phyloP scores from a whole-genome alignment of 2,888 invertebrate genomes.

The Cyclophora albipunctata region DNA sequence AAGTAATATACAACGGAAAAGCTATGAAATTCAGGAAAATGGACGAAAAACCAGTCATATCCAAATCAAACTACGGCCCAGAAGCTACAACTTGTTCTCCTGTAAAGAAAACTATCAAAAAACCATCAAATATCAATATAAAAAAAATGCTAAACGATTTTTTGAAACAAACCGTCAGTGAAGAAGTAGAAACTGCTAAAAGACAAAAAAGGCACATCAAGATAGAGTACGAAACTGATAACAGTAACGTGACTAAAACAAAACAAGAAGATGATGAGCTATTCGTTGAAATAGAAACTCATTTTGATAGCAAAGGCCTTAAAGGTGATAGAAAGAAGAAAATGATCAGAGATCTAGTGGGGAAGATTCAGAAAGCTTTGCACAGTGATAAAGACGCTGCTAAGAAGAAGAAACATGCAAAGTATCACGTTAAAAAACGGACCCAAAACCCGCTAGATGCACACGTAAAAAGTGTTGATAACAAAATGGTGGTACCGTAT shows the following conservation, averaged over 20 bases:
- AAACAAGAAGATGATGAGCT: conserved; percentile 47
- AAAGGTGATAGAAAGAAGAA: conserved; percentile 57
- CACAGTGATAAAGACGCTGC: conserved; percentile 29
- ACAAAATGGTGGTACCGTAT: conserved; percentile 1
- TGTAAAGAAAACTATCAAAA: conserved; percentile 1
- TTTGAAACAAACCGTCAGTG: conserved; percentile 20
- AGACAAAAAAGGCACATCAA: conserved; percentile 50
- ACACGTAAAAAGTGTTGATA: conserved; percentile 2
- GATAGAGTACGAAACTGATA: conserved; percentile 29
- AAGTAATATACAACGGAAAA: conserved; percentile 52
- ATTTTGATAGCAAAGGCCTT: conserved; percentile 53
- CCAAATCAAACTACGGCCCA: too few species aligned
- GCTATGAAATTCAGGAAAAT: conserved; percentile 30
- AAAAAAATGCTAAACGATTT: conserved; percentile 34
- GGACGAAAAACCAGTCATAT: conserved; percentile 1
- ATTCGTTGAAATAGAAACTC: conserved; percentile 65
- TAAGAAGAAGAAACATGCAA: conserved; percentile 26
- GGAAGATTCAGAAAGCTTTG: conserved; percentile 59
- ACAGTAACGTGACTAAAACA: conserved; percentile 11
- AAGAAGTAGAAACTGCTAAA: conserved; percentile 14
- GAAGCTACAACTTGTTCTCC: too few species aligned
- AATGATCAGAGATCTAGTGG: conserved; percentile 44
- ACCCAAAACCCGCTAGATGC: conserved; percentile 41
- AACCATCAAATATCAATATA: conserved; percentile 22
- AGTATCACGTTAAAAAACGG: conserved; percentile 46